Conservation (phyloP, 2,888 invertebrate genomes). For the Eremobia ochroleuca region DNA sequence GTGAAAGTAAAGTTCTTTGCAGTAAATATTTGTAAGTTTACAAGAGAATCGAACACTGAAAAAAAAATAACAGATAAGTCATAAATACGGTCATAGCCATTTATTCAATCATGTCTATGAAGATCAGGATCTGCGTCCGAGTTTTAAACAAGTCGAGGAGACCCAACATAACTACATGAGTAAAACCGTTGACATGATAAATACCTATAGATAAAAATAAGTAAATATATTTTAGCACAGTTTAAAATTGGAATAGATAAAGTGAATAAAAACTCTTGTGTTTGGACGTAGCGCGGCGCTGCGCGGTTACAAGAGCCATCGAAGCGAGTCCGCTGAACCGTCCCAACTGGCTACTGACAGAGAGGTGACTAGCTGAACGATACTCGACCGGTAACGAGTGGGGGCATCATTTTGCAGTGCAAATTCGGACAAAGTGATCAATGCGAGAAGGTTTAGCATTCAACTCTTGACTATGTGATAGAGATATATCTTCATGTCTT, state of each 20-base stretch:
- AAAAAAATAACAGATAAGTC: not conserved
- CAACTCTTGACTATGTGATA: not conserved
- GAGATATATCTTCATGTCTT: not conserved
- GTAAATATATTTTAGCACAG: not conserved
- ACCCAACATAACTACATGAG: not conserved
- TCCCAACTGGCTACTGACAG: not conserved
- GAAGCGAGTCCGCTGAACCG: not conserved
- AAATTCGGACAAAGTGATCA: not conserved
- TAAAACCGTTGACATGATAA: not conserved
- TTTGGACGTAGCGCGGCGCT: not conserved
- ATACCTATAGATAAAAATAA: not conserved
- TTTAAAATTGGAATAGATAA: not conserved
- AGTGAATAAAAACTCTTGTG: not conserved
- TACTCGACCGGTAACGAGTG: conserved; percentile 22
- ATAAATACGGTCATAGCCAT: not conserved
- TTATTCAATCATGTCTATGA: not conserved
- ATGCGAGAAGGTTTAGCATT: not conserved
- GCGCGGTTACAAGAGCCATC: conserved; percentile 17
- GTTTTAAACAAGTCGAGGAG: not conserved
- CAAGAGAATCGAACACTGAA: not conserved
- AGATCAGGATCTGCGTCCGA: not conserved
- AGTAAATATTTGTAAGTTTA: not conserved
- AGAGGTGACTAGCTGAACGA: conserved; percentile 4
- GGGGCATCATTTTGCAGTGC: not conserved
- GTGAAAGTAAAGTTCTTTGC: conserved; percentile 4